Conservation (phyloP, 37 sponge, comb jelly and placozoan genomes). For the Halichondria panicea region DNA sequence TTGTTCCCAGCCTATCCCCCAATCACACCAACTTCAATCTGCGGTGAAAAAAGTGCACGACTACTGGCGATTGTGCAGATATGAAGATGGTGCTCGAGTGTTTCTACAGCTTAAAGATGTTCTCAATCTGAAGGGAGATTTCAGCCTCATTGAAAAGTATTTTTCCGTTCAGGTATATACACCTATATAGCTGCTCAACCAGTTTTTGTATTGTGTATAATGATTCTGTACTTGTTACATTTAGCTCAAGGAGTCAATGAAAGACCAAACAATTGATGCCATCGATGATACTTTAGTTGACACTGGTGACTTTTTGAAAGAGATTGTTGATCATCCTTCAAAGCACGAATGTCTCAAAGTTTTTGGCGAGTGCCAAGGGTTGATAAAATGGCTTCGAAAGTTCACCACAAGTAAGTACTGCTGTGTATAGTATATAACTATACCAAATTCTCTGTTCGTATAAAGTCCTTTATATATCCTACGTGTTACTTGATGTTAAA, state of each 20-base stretch:
- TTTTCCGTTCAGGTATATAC: too few species aligned
- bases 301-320: conserved; percentile 31
- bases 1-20: neutral
- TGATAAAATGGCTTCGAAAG: conserved; percentile 21
- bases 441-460: too few species aligned
- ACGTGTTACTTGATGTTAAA: neutral
- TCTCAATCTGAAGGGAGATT: conserved; percentile 24
- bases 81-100: conserved; percentile 9
- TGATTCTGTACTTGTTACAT: too few species aligned
- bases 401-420: conserved; percentile 16
- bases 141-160: conserved; percentile 25
- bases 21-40: neutral
- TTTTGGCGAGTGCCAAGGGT: conserved; percentile 17
- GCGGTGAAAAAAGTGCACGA: neutral
- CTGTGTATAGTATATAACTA: neutral
- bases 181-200: too few species aligned
- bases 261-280: conserved; percentile 24
- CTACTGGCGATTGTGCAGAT: conserved; percentile 10
- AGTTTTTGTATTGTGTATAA: neutral
- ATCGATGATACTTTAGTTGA: conserved; percentile 10
- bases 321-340: neutral
- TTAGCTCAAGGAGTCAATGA: conserved; percentile 23
- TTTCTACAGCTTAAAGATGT: conserved; percentile 3
- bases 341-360: conserved; percentile 17
- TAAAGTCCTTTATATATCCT: too few species aligned